Evolutionary conservation across 2,797 vertebrate genomes (phyloP), one percentile per base, ranked within the genome.

Genomic region (Microchirus variegatus): DNA sequence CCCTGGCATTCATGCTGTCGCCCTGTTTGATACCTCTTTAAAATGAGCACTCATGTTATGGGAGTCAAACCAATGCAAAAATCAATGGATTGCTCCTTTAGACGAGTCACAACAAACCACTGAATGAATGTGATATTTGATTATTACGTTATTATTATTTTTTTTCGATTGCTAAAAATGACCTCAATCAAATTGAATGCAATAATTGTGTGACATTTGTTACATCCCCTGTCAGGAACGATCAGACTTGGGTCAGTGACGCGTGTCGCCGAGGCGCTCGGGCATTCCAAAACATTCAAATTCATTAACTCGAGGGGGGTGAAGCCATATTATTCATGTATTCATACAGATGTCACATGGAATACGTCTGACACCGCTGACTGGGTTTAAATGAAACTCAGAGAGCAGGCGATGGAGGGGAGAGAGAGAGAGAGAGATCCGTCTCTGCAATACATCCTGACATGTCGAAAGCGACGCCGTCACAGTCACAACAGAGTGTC

Each of bases 401-500:
- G 43, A 26, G 48, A 46, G 15, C n/a, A n/a, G 16, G 46, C 10
- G 35, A 2, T 5, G 15, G 9, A 42, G 15, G 41, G 41, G 13
- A 15, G 13, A 42, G 41, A 42, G 60, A 65, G n/a, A n/a, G 13
- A 15, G 13, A 42, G 41, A 42, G 60, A 65, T 12, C 48, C 54
- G 15, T 74, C 73, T 65, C 53, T 0, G 45, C 67, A 47, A 80
- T 67, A 43, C 58, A 64, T 60, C 53, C 53, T 52, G 72, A 84
- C 65, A 14, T 38, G 53, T 51, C 80, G 35, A 38, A 59, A 80
- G 78, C 73, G 49, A 75, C 56, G 69, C 36, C 2, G 19, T 51
- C 56, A 22, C 53, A 70, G 75, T 74, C 84, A 68, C 80, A 84
- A 77, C 81, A 77, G 69, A 57, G 53, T 59, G 79, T 76, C 68